Percentiles rank a stretch among this genome's conserved stretches.
Evolutionary conservation across 2,797 vertebrate species (phyloP).

Genomic region (Sparidentex hasta): DNA sequence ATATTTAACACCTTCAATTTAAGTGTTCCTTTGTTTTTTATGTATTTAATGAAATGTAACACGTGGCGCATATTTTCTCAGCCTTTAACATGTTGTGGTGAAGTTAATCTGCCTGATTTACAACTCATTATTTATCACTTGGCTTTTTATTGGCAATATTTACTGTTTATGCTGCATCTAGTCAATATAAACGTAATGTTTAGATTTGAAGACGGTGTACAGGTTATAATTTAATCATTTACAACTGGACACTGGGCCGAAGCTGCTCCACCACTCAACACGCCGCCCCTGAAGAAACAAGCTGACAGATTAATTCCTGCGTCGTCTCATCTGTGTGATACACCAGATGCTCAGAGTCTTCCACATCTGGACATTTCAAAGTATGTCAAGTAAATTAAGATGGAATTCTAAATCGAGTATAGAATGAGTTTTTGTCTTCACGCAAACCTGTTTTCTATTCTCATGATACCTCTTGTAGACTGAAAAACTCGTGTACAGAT

Average conservation of each 20-base stretch:
- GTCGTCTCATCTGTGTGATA: slow-evolving; percentile 8
- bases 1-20: not conserved
- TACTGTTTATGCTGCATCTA: too few species aligned
- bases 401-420: not conserved
- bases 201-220: not conserved
- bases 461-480: not conserved
- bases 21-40: not conserved
- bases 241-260: not conserved
- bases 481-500: not conserved
- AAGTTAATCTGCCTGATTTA: not conserved
- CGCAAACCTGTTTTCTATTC: not conserved
- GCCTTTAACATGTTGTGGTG: not conserved
- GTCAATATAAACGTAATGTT: not conserved
- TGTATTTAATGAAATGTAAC: not conserved
- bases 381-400: not conserved
- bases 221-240: too few species aligned
- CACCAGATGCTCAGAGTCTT: slow-evolving; percentile 19
- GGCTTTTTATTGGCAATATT: not conserved
- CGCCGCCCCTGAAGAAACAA: not conserved
- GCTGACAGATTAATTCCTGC: not conserved
- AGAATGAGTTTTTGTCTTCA: not conserved
- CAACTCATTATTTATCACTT: not conserved
- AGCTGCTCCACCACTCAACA: not conserved
- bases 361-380: slow-evolving; percentile 34
- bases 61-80: not conserved